Conservation (phyloP, 2,113 vertebrate species). For the Brienomyrus longianalis region DNA sequence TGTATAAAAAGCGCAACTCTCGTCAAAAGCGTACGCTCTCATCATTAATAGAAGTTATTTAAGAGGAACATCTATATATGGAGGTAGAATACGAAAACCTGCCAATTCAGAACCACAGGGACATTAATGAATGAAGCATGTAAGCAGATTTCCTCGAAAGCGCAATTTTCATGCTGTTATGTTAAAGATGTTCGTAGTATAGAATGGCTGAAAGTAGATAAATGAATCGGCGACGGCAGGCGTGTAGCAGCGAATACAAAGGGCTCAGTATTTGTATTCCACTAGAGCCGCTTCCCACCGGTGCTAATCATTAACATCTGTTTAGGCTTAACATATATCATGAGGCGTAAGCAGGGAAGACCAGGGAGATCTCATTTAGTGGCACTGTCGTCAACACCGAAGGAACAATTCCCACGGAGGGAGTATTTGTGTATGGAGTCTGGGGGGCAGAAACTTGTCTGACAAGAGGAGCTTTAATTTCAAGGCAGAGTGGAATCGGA, state of each 20-base stretch:
- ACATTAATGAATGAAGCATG: background rate
- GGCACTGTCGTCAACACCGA: background rate
- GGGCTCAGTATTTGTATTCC: background rate
- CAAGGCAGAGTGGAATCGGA: background rate
- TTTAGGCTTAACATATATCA: background rate
- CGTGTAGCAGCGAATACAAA: background rate
- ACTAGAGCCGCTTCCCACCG: background rate
- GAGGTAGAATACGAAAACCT: background rate
- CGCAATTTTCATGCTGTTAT: background rate
- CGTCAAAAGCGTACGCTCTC: background rate
- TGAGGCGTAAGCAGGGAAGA: background rate
- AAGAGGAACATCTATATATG: background rate
- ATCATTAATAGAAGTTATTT: background rate
- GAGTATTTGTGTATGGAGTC: background rate
- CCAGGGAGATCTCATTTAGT: background rate
- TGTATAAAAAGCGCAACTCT: background rate
- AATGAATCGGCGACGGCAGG: background rate
- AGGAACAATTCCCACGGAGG: slow-evolving; percentile 6
- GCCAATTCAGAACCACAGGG: background rate
- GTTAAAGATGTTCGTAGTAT: background rate
- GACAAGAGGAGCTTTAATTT: slow-evolving; percentile 14
- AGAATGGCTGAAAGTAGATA: background rate
- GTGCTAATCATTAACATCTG: slow-evolving; percentile 19
- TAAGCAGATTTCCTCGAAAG: background rate
- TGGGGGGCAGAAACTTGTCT: background rate